Base-by-base conservation (phyloP, 1,140 invertebrate genomes). In the Armadillidium nasatum region DNA sequence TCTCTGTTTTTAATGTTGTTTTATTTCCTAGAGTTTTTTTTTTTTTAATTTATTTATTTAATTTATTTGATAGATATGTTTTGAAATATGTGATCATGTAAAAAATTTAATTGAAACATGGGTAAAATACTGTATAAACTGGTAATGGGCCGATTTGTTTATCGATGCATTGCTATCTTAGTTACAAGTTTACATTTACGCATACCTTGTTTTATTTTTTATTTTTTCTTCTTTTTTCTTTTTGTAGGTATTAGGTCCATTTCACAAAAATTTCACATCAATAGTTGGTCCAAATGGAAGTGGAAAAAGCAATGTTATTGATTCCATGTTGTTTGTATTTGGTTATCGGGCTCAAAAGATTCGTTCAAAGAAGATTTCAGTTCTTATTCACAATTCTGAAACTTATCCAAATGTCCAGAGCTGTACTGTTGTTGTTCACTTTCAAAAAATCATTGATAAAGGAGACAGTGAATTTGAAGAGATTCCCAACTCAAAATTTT, bases 251-350 rank as follows among this genome's bases (percentile, higher is more conserved):
- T 85, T 95, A 75, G 93, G 93, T 0, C 93, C 93, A 2, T 95
- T 95, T 85, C 91, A 94, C 83, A 92, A 93, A 91, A 94, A 93
- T 85, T 99, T 99, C 82, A 95, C 96, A 22, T 90, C 95, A 11
- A 98, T 99, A 80, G 91, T 99, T 83, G 98, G 98, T 0, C 97
- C 98, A 0, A 99, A 99, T 88, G 98, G 98, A n/a, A 98, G 95
- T 87, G 98, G 98, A 0, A 99, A 99, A 84, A 97, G 95, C 79
- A 99, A 99, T 86, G 95, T 99, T 0, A 99, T 99, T 82, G 98
- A 99, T 86, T 97, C 98, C 0, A 94, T 99, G 92, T 87, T 99
- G 77, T 99, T 99, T 89, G 98, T 99, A 0, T 99, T 99, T 89
- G 97, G 97, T 10, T 99, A 96, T 85, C 84, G 96, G 82, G 95